Conservation (phyloP, 2,797 vertebrate species). For the Muscicapa comitata region DNA sequence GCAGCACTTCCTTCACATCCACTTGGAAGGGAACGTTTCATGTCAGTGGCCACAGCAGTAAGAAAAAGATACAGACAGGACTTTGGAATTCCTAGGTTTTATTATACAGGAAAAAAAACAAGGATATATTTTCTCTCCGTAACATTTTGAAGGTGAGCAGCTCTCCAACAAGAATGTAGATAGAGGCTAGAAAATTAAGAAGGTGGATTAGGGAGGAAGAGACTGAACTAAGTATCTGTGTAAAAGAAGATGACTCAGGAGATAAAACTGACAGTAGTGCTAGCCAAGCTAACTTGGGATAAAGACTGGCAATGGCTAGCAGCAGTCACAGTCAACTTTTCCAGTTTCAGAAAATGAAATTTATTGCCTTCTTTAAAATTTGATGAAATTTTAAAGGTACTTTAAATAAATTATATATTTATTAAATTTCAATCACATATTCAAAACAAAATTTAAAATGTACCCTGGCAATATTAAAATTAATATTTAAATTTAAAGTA, state of each 20-base stretch:
- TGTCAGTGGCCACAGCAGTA: not conserved
- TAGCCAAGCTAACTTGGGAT: not conserved
- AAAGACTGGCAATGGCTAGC: not conserved
- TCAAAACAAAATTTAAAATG: not conserved
- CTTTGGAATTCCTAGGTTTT: not conserved
- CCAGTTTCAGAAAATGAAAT: not conserved
- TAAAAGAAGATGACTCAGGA: not conserved
- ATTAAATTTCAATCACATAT: not conserved
- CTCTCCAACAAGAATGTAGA: not conserved
- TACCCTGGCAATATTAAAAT: not conserved
- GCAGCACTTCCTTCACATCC: not conserved
- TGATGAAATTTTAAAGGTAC: not conserved
- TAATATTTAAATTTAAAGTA: not conserved
- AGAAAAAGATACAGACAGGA: not conserved
- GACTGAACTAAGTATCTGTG: not conserved
- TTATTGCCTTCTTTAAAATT: not conserved
- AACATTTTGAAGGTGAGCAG: not conserved
- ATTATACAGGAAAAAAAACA: not conserved
- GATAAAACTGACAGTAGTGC: not conserved
- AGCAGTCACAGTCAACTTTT: not conserved
- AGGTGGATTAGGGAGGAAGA: not conserved
- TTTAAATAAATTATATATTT: not conserved
- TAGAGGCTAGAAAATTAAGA: not conserved
- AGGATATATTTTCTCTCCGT: not conserved
- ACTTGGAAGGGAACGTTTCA: rapidly evolving